These are phyloP conservation scores for Cistogaster globosa DNA, from an alignment of 2,888 invertebrate species.

Conservation along the genomic window DNA sequence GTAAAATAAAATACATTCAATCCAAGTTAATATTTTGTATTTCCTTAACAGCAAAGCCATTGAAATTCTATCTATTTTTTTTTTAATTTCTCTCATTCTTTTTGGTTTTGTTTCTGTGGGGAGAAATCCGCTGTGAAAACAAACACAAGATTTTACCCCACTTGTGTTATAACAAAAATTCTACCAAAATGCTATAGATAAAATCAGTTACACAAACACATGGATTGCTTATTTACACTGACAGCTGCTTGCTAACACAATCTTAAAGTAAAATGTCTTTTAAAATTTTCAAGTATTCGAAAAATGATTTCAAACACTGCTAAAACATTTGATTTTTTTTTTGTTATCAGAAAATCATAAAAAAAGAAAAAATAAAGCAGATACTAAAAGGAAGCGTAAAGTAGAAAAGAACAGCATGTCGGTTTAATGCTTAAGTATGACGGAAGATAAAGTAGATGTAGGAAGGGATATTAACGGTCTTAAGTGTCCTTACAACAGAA, in stretches of 20 bases:
- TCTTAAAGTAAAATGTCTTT: constrained; percentile 39
- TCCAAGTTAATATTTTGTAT: constrained; percentile 51
- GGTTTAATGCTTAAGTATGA: constrained; percentile 1
- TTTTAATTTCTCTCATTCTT: background rate
- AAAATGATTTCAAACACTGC: constrained; percentile 53
- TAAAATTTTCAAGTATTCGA: constrained; percentile 38
- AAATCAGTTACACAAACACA: constrained; percentile 3
- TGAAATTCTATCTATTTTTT: constrained; percentile 34
- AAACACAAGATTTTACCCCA: background rate
- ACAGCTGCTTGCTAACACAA: background rate
- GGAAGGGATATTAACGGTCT: constrained; percentile 32
- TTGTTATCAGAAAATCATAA: constrained; percentile 17
- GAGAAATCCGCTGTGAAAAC: constrained; percentile 19
- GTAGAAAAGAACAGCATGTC: constrained; percentile 38
- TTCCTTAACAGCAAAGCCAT: constrained; percentile 48
- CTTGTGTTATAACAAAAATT: background rate
- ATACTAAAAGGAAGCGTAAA: constrained; percentile 11
- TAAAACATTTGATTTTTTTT: constrained; percentile 44
- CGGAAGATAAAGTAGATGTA: constrained; percentile 7
- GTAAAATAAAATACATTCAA: constrained; percentile 38
- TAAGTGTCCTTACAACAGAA: constrained; percentile 45
- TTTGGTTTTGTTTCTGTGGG: background rate
- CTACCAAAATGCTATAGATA: constrained; percentile 1
- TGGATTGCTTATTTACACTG: background rate
- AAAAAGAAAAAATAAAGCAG: constrained; percentile 4